These are phyloP conservation scores for Anthrax anthrax DNA, from an alignment of 2,888 invertebrate species.

Conservation along the genomic window DNA sequence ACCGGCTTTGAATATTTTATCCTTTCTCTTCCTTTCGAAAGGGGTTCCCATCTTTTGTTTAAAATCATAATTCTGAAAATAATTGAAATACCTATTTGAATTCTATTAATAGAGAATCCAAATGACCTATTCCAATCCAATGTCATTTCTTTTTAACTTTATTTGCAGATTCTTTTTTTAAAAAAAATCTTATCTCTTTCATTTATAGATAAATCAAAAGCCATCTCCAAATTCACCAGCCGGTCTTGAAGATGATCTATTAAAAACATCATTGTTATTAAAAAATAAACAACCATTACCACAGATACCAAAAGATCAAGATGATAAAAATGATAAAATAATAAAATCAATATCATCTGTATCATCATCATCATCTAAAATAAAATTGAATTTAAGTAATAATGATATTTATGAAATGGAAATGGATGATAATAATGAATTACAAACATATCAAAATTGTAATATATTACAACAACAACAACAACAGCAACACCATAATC, in stretches of 20 bases:
- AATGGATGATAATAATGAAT: conserved; percentile 28
- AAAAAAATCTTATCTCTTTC: no score
- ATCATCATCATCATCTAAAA: no score
- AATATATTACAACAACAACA: background rate
- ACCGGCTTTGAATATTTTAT: no score
- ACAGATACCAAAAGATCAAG: conserved; percentile 23
- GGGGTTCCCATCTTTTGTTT: no score
- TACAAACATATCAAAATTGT: conserved; percentile 29
- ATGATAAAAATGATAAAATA: no score
- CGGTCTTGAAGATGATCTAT: conserved; percentile 29
- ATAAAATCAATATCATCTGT: conserved; percentile 12
- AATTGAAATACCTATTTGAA: no score
- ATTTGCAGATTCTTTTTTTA: no score
- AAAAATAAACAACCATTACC: conserved; percentile 36
- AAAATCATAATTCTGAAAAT: no score
- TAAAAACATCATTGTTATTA: conserved; percentile 30
- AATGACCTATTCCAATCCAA: no score
- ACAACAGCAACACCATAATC: conserved; percentile 1
- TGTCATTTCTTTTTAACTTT: no score
- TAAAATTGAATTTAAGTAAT: conserved; percentile 18
- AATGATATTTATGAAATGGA: conserved; percentile 39
- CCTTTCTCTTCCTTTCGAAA: no score
- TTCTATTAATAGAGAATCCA: no score
- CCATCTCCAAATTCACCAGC: conserved; percentile 30
- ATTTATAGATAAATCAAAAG: conserved; percentile 30